Evolutionary conservation across 2,113 vertebrate species (phyloP), one percentile per base, ranked within the genome.

Genomic region (Bagarius yarrelli): DNA sequence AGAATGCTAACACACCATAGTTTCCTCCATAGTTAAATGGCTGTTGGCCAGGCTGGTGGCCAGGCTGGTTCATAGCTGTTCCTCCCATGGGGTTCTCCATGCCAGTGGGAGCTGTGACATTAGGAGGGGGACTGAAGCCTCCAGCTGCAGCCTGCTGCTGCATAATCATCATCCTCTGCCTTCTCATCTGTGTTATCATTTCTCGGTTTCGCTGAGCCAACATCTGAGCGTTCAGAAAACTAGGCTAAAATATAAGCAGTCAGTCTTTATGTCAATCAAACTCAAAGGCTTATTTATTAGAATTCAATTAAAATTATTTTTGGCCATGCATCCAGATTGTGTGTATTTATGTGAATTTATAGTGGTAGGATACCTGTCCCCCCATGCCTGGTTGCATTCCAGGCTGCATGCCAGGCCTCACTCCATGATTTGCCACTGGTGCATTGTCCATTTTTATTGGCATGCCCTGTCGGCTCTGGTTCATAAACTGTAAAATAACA

Each of bases 151-250:
- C 87, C 80, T 36, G 88, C 83, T 55, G 92, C 77, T 95, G 93
- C 87, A 98, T 90, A 91, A 98, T 93, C 44, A 96, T 93, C 94
- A 97, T 93, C 83, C 94, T 91, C 89, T 96, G 95, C 83, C 95
- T 95, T 81, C 94, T 93, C 90, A 98, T 93, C 90, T 98, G 95
- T 83, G 91, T 97, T 74, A 92, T 87, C 89, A 98, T 88, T 91
- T 99, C 97, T 86, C 97, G 92, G 87, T 92, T 97, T 73, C 95
- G 94, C 91, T 99, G 98, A 76, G 96, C 95, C 69, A 98, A 92
- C 96, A 99, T 97, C 89, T 99, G 97, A 78, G 97, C 94, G 12
- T 96, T 98, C 76, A 98, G 91, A 90, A 97, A 97, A 83, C 94
- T 91, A 87, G 96, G 92, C 94, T 96, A 87, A 25, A 59, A 40